Conservation (phyloP, 2,113 vertebrate genomes). For the Anser brachyrhynchus region DNA sequence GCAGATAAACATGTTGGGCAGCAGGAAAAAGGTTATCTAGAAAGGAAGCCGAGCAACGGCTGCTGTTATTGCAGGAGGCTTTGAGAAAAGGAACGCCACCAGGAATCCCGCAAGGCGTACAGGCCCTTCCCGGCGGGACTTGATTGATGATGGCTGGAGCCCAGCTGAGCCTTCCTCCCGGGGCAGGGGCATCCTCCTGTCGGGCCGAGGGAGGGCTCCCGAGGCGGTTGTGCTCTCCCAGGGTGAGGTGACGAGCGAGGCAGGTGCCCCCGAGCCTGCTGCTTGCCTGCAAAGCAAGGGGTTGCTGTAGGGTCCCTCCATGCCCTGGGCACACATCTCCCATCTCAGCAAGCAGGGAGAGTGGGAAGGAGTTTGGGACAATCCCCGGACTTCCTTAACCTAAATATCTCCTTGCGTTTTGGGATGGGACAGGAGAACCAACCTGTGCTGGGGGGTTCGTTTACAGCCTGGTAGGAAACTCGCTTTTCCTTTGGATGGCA, state of each 20-base stretch:
- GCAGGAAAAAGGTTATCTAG: constrained; percentile 64
- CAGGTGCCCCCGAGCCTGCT: constrained; percentile 38
- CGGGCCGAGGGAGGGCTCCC: not conserved
- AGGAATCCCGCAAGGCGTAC: constrained; percentile 9
- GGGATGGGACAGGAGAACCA: not conserved
- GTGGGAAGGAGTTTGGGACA: not conserved
- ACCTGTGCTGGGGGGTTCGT: fast-evolving
- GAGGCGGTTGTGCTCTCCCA: not conserved
- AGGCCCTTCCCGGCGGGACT: constrained; percentile 2
- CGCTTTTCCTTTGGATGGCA: not conserved
- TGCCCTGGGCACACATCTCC: not conserved
- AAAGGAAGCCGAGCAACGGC: constrained; percentile 58
- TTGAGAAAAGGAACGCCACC: constrained; percentile 36
- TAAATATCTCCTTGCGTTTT: not conserved
- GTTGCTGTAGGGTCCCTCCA: not conserved
- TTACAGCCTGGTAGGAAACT: not conserved
- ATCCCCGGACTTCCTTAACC: not conserved
- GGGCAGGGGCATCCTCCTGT: not conserved
- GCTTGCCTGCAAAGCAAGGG: not conserved
- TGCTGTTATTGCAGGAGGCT: constrained; percentile 61
- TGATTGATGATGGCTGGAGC: constrained; percentile 32
- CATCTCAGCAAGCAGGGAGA: not conserved
- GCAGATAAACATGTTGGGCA: constrained; percentile 46
- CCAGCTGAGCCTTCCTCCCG: constrained; percentile 39
- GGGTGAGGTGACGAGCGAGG: not conserved